Evolutionary conservation across 2,113 vertebrate species (phyloP).

Genomic region (Ginglymostoma cirratum): DNA sequence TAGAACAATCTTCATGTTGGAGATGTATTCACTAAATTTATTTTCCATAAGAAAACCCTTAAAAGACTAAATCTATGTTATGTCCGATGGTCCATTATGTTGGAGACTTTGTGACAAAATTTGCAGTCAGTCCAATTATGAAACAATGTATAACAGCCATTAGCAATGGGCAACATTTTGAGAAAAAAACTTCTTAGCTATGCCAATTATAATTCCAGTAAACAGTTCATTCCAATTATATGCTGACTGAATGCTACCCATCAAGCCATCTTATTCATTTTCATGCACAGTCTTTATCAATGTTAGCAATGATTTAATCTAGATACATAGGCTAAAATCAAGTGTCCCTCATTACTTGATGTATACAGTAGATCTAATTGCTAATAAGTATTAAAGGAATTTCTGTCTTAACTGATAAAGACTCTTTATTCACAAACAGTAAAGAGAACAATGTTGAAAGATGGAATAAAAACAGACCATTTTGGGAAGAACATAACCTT

Average conservation of each 20-base stretch:
- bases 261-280: conserved; percentile 17
- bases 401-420: not conserved
- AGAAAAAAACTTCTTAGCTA: not conserved
- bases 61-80: not conserved
- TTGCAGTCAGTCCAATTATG: not conserved
- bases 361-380: not conserved
- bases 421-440: not conserved
- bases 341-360: not conserved
- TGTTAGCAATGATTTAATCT: not conserved
- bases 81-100: not conserved
- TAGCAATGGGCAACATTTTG: no score
- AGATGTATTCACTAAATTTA: not conserved
- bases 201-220: not conserved
- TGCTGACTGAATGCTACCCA: not conserved
- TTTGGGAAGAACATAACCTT: no score
- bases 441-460: not conserved
- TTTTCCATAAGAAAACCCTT: not conserved
- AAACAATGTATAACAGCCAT: not conserved
- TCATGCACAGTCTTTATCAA: not conserved
- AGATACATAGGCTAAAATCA: no score
- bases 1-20: not conserved
- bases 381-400: not conserved
- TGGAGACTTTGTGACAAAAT: not conserved
- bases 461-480: no score
- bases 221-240: not conserved